These are phyloP conservation scores for Pseudochirops cupreus DNA, from an alignment of 2,797 vertebrate genomes.

Conservation along the genomic window DNA sequence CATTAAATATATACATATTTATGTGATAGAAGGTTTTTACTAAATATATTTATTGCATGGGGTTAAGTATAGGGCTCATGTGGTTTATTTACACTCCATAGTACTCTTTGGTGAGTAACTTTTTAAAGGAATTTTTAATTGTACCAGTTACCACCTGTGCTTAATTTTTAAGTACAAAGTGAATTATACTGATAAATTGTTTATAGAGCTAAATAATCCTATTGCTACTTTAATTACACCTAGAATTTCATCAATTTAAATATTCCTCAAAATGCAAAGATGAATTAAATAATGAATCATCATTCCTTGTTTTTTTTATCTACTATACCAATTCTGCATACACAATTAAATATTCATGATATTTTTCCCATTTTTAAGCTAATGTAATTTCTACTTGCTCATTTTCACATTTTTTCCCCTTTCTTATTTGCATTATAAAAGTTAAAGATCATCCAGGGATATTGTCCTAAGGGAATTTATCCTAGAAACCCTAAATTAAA, in stretches of 20 bases:
- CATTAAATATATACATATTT: not conserved
- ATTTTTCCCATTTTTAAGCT: conserved; percentile 61
- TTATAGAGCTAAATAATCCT: conserved; percentile 62
- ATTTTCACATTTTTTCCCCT: conserved; percentile 41
- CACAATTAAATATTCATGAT: conserved; percentile 71
- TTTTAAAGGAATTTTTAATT: conserved; percentile 50
- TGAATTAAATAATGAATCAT: conserved; percentile 80
- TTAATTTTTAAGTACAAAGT: conserved; percentile 75
- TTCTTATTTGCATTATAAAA: conserved; percentile 66
- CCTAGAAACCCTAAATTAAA: conserved; percentile 79
- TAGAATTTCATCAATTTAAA: conserved; percentile 54
- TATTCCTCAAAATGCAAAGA: conserved; percentile 72
- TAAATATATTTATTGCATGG: not conserved
- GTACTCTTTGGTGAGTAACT: conserved; percentile 33
- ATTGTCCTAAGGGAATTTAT: conserved; percentile 69
- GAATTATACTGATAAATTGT: conserved; percentile 67
- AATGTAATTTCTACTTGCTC: conserved; percentile 46
- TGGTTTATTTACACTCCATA: not conserved
- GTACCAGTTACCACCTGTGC: conserved; percentile 29
- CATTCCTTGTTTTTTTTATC: conserved; percentile 70
- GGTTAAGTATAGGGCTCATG: not conserved
- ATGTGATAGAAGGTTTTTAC: not conserved
- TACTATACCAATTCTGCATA: conserved; percentile 63
- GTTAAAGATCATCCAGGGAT: conserved; percentile 78
- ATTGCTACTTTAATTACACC: conserved; percentile 77